These are phyloP conservation scores for Caenorhabditis uteleia DNA, from an alignment of 2,888 invertebrate species.

Conservation along the genomic window DNA sequence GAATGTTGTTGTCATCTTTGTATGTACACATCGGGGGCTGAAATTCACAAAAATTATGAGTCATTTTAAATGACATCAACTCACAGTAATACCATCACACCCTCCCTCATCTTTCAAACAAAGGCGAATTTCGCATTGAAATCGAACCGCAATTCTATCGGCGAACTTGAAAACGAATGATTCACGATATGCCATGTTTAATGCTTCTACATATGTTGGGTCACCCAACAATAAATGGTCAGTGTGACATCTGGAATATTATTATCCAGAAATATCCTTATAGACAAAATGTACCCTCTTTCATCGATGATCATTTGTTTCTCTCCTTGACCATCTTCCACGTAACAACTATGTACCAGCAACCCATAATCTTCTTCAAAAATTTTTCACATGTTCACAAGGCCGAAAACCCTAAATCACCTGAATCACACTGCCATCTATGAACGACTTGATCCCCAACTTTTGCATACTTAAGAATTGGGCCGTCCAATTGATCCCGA, in stretches of 20 bases:
- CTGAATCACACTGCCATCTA: conserved; percentile 68
- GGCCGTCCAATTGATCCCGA: conserved; percentile 68
- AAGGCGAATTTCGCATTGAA: conserved; percentile 68
- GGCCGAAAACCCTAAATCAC: too few species aligned
- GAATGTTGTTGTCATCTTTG: conserved; percentile 17
- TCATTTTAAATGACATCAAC: neutral
- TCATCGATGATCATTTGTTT: conserved; percentile 66
- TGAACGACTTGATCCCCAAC: conserved; percentile 70
- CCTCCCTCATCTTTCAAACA: conserved; percentile 68
- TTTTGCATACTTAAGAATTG: conserved; percentile 64
- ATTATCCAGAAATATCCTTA: neutral
- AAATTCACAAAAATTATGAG: neutral
- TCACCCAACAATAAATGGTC: conserved; percentile 68
- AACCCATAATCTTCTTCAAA: conserved; percentile 67
- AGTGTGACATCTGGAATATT: conserved; percentile 61
- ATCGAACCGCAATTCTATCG: conserved; percentile 67
- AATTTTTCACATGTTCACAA: neutral
- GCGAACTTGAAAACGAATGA: conserved; percentile 69
- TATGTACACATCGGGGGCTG: conserved; percentile 25
- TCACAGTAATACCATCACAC: conserved; percentile 66
- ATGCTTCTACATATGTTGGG: conserved; percentile 68
- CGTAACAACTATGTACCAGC: conserved; percentile 68
- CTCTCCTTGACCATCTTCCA: conserved; percentile 69
- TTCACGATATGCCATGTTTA: conserved; percentile 70
- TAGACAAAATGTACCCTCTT: conserved; percentile 49